Evolutionary conservation across 2,113 vertebrate genomes (phyloP).

Genomic region (Todiramphus saurophagus): DNA sequence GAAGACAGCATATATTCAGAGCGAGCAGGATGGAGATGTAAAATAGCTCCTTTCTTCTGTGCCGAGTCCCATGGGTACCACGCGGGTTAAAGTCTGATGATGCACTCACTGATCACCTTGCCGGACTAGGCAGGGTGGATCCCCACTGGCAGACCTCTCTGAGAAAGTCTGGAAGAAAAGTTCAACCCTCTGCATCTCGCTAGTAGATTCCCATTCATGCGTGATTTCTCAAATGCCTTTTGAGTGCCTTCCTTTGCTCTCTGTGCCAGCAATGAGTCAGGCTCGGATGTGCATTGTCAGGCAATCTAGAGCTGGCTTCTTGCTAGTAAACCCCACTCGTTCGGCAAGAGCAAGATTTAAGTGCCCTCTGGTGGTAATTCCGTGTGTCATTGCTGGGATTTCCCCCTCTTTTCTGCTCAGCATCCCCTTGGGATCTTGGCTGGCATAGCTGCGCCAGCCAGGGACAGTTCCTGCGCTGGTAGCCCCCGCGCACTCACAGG

Average conservation of each 20-base stretch:
- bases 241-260: constrained; percentile 20
- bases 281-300: background rate
- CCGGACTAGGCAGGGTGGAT: background rate
- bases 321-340: background rate
- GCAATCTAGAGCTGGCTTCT: background rate
- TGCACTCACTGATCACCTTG: background rate
- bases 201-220: constrained; percentile 15
- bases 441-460: accelerated
- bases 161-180: background rate
- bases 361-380: constrained; percentile 45
- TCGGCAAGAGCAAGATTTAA: background rate
- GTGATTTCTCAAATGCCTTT: constrained; percentile 30
- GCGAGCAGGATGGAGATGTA: background rate
- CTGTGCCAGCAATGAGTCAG: constrained; percentile 42
- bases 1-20: background rate
- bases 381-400: background rate
- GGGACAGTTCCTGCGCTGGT: background rate
- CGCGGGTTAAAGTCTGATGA: background rate
- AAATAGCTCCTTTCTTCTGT: background rate
- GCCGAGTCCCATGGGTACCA: background rate
- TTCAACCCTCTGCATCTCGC: background rate
- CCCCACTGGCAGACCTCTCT: background rate
- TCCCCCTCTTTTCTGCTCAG: background rate
- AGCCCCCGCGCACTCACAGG: accelerated
- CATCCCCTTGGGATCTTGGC: background rate